phyloP scores from a whole-genome alignment of 1,140 invertebrate genomes.

The Psilanteris sp. region DNA sequence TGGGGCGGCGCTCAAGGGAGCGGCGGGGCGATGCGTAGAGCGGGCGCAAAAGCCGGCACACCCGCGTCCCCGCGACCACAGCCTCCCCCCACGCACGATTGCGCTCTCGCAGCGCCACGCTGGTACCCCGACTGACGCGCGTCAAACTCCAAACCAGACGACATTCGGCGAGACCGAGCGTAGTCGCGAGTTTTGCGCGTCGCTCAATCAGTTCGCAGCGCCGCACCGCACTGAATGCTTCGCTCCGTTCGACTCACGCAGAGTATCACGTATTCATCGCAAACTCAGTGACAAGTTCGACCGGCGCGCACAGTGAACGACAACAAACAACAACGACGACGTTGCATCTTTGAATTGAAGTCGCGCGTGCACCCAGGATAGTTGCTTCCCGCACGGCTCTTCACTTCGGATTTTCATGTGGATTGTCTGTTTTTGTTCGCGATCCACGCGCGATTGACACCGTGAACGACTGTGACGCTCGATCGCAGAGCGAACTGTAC shows the following conservation, averaged over 20 bases:
- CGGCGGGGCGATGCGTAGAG: constrained; percentile 52
- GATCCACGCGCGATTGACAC: not conserved
- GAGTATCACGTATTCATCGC: no score
- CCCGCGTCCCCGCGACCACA: constrained; percentile 6
- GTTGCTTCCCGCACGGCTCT: not conserved
- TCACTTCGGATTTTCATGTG: constrained; percentile 7
- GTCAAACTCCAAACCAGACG: constrained; percentile 69
- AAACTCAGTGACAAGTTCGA: constrained; percentile 8
- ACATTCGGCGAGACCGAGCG: constrained; percentile 68
- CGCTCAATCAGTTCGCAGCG: constrained; percentile 74
- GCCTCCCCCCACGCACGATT: constrained; percentile 16
- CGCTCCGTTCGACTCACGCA: constrained; percentile 8
- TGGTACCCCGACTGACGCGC: constrained; percentile 49
- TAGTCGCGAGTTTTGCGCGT: constrained; percentile 67
- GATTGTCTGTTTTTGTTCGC: constrained; percentile 11
- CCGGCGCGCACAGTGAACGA: constrained; percentile 2
- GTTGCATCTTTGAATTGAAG: no score
- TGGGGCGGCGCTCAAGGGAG: not conserved
- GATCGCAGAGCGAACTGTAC: not conserved
- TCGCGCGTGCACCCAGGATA: constrained; percentile 3
- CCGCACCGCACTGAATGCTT: constrained; percentile 70
- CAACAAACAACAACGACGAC: not conserved
- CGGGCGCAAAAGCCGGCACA: constrained; percentile 64
- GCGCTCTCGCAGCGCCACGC: constrained; percentile 30
- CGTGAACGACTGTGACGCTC: constrained; percentile 8